Percentiles rank a stretch among this genome's conserved stretches.
phyloP scores from a whole-genome alignment of 2,797 vertebrate species.

The Acanthiza pusilla region DNA sequence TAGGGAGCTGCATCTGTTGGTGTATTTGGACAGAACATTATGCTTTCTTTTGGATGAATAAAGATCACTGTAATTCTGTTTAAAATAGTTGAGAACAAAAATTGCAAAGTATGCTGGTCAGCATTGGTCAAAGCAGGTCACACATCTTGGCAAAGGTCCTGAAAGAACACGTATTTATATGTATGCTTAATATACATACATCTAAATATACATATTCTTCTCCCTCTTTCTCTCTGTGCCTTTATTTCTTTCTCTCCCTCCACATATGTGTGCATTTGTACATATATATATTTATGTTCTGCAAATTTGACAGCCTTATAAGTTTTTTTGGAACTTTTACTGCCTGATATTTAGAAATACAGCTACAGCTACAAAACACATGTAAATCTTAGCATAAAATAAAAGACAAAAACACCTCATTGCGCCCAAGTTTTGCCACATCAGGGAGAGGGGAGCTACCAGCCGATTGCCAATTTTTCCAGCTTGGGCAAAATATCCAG shows the following conservation, averaged over 20 bases:
- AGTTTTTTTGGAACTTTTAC: constrained; percentile 9
- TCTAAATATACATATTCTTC: not conserved
- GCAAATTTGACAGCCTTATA: not conserved
- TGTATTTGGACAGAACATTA: not conserved
- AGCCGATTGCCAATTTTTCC: not conserved
- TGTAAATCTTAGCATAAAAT: not conserved
- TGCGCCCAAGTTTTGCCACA: not conserved
- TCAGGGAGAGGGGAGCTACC: not conserved
- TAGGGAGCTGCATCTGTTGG: constrained; percentile 9
- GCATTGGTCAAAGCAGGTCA: not conserved
- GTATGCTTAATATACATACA: not conserved
- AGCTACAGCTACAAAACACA: not conserved
- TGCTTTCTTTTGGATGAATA: not conserved
- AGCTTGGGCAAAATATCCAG: not conserved
- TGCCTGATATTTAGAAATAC: constrained; percentile 10
- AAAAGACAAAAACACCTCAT: not conserved
- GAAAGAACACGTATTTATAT: not conserved
- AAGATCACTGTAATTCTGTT: not conserved
- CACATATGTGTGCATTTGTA: not conserved
- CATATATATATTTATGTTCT: constrained; percentile 16
- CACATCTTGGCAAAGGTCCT: not conserved
- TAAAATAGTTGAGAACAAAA: not conserved
- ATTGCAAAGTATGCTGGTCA: not conserved
- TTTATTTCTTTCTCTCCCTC: not conserved
- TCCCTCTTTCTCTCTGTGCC: not conserved